phyloP scores from a whole-genome alignment of 2,888 invertebrate species.

The Temnothorax unifasciatus region DNA sequence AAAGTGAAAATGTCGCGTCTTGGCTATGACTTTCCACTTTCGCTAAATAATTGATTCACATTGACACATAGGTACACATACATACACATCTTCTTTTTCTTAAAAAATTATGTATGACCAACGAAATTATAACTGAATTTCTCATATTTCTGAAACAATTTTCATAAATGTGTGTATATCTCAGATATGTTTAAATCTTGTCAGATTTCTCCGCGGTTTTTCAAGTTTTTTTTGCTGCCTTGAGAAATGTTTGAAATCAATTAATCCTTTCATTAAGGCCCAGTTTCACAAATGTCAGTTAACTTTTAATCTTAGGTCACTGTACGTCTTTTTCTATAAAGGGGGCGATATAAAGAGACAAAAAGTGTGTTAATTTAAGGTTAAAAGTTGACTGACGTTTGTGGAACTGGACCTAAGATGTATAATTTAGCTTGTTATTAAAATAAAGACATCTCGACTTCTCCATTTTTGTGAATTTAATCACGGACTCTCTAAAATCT shows the following conservation, averaged over 20 bases:
- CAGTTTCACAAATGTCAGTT: too few relatives aligned
- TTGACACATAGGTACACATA: not conserved
- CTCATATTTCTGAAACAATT: not conserved
- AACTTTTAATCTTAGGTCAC: too few relatives aligned
- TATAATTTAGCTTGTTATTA: not conserved
- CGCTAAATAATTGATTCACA: not conserved
- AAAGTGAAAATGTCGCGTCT: not conserved
- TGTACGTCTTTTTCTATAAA: too few relatives aligned
- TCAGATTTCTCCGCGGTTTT: not conserved
- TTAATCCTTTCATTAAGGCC: not conserved
- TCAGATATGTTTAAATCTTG: not conserved
- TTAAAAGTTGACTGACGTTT: too few relatives aligned
- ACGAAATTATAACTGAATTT: not conserved
- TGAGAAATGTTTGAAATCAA: not conserved
- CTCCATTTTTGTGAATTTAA: not conserved
- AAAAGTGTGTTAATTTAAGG: too few relatives aligned
- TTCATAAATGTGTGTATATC: not conserved
- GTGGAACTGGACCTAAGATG: not conserved
- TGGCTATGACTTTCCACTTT: not conserved
- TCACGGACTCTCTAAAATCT: not conserved
- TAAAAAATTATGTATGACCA: not conserved
- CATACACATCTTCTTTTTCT: not conserved
- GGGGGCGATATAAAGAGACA: too few relatives aligned
- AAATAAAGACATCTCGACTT: not conserved
- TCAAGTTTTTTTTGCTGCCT: not conserved